Percentiles rank a stretch among this genome's conserved stretches.
Evolutionary conservation across 2,888 invertebrate genomes (phyloP).

Genomic region (Onthophagus sagittarius): DNA sequence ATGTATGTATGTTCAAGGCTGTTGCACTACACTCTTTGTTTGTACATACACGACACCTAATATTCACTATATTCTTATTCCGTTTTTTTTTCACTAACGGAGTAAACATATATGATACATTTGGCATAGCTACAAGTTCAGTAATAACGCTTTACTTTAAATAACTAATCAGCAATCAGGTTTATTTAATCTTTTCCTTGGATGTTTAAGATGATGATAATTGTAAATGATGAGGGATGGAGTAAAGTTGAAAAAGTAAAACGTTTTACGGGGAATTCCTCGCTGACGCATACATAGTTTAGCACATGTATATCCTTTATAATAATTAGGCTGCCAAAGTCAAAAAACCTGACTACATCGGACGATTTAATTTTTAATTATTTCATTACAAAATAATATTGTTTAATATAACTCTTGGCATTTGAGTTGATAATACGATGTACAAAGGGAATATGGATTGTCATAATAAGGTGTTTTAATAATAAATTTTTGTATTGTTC

Average conservation of each 20-base stretch:
- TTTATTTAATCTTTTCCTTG: constrained; percentile 7
- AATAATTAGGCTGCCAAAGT: neutral
- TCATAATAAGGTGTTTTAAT: too few relatives aligned
- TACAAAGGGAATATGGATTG: too few relatives aligned
- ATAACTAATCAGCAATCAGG: constrained; percentile 18
- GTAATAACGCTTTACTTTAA: constrained; percentile 21
- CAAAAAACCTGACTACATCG: neutral
- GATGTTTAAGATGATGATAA: neutral
- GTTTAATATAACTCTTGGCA: neutral
- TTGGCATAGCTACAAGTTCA: constrained; percentile 47
- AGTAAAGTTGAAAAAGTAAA: neutral
- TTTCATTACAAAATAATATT: neutral
- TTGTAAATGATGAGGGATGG: neutral
- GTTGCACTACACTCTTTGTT: constrained; percentile 43
- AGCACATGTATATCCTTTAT: neutral
- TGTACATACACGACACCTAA: constrained; percentile 48
- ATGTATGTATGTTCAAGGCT: constrained; percentile 32
- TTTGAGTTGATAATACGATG: too few relatives aligned
- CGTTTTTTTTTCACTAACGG: constrained; percentile 44
- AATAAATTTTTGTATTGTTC: too few relatives aligned
- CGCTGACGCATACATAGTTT: neutral
- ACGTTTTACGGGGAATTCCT: neutral
- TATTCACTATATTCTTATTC: constrained; percentile 36
- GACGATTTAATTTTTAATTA: neutral
- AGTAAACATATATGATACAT: constrained; percentile 45